Evolutionary conservation across 2,888 invertebrate species (phyloP).

Genomic region (Nasonia oneida): DNA sequence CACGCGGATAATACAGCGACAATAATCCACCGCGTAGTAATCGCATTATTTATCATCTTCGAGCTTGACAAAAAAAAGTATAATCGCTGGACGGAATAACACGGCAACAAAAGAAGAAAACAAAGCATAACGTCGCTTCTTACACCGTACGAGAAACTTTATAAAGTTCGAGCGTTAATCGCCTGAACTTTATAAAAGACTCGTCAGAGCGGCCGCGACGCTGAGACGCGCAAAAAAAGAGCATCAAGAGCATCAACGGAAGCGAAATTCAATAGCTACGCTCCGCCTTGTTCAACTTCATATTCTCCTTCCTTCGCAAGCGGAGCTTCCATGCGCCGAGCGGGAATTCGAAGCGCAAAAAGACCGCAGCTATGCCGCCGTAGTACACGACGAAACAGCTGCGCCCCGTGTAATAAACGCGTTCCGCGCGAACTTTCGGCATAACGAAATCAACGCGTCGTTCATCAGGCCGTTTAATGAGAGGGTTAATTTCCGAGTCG

Average conservation of each 20-base stretch:
- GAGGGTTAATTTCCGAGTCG: conserved; percentile 16
- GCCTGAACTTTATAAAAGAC: neutral
- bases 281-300: neutral
- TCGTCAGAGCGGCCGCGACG: neutral
- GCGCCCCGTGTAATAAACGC: conserved; percentile 29
- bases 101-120: too few species aligned
- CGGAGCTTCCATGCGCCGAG: neutral
- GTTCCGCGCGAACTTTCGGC: conserved; percentile 24
- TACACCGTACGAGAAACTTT: too few species aligned
- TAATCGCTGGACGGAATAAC: too few species aligned
- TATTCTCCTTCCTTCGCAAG: neutral
- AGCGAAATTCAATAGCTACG: neutral
- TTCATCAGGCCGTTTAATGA: conserved; percentile 44
- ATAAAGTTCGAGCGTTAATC: neutral
- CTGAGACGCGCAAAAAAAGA: neutral
- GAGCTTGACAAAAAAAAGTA: too few species aligned
- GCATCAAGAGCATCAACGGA: neutral
- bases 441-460: conserved; percentile 49
- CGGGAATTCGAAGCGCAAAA: conserved; percentile 14
- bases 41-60: too few species aligned
- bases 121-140: too few species aligned
- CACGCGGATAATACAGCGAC: too few species aligned
- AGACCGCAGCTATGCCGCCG: neutral
- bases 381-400: neutral
- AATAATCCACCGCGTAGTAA: too few species aligned